phyloP scores from a whole-genome alignment of 2,888 invertebrate species.

The Drosophila bunnanda region DNA sequence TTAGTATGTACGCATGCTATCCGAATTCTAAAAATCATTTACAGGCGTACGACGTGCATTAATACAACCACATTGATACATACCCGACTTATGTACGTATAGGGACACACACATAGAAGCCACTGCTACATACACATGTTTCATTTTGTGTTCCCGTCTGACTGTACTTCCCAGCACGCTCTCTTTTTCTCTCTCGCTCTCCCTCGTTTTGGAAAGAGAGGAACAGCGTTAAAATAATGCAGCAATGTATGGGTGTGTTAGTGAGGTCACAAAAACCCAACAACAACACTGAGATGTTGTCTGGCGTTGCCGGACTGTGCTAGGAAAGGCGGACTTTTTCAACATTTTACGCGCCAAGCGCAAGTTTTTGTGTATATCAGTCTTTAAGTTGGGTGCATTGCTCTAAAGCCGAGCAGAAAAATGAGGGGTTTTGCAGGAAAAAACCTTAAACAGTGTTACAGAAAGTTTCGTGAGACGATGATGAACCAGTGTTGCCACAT shows the following conservation, averaged over 20 bases:
- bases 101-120: slow-evolving; percentile 56
- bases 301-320: neutral
- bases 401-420: neutral
- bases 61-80: slow-evolving; percentile 63
- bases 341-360: neutral
- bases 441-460: too few species aligned
- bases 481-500: neutral
- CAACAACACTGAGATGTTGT: slow-evolving; percentile 40
- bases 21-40: slow-evolving; percentile 46
- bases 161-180: slow-evolving; percentile 72
- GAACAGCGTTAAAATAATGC: slow-evolving; percentile 60
- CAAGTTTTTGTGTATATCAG: neutral
- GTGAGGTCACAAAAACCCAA: slow-evolving; percentile 71
- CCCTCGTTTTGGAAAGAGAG: slow-evolving; percentile 60
- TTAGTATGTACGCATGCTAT: slow-evolving; percentile 30
- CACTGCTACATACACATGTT: slow-evolving; percentile 69
- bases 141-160: slow-evolving; percentile 76
- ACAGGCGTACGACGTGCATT: slow-evolving; percentile 46
- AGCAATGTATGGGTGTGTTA: slow-evolving; percentile 66
- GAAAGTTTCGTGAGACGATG: neutral
- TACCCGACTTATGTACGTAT: slow-evolving; percentile 49
- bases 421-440: neutral
- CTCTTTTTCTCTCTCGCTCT: slow-evolving; percentile 47
- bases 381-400: neutral
- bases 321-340: neutral